A percentile compares a stretch with the other conserved stretches of the same genome.
phyloP scores from a whole-genome alignment of 2,797 vertebrate genomes.

The Rhynchonycteris naso region DNA sequence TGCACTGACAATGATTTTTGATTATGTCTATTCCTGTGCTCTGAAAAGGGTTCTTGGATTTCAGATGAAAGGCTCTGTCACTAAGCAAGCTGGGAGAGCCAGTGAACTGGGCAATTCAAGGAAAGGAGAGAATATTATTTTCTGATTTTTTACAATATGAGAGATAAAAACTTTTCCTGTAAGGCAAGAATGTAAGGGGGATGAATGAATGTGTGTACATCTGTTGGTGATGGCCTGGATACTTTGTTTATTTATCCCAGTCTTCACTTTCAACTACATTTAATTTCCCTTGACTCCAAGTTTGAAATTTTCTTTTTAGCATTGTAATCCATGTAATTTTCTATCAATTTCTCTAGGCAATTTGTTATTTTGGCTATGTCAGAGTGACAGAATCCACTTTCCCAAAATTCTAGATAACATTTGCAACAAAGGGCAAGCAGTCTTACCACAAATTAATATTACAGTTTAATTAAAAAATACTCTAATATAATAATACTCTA shows the following conservation, averaged over 20 bases:
- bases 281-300: background rate
- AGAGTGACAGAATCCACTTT: background rate
- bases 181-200: background rate
- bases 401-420: background rate
- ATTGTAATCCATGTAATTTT: background rate
- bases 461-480: slow-evolving; percentile 27
- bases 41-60: background rate
- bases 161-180: background rate
- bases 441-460: background rate
- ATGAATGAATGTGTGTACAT: background rate
- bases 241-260: background rate
- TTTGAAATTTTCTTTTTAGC: background rate
- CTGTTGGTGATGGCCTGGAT: background rate
- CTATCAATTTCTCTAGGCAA: background rate
- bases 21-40: background rate
- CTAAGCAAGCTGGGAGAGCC: background rate
- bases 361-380: slow-evolving; percentile 5
- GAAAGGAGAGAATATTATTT: background rate
- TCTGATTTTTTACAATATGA: background rate
- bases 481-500: background rate
- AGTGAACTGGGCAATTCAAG: background rate
- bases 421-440: background rate
- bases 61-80: background rate
- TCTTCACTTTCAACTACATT: background rate
- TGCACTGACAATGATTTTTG: background rate